Percentiles rank a stretch among this genome's conserved stretches.
Conservation (phyloP, 2,113 vertebrate species). For the Eptesicus fuscus region DNA sequence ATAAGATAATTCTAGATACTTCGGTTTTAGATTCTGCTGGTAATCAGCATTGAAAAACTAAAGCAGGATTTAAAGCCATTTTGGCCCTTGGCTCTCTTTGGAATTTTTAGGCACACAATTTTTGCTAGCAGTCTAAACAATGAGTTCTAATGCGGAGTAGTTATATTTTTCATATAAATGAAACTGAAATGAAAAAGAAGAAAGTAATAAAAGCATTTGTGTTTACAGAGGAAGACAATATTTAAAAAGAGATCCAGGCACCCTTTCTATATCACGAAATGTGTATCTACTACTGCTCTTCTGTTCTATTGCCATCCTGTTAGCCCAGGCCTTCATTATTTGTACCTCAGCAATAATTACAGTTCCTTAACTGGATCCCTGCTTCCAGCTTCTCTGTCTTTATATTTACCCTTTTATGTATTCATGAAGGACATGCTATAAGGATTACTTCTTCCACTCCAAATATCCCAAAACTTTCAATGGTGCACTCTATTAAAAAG, state of each 20-base stretch:
- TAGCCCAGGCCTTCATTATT: neutral
- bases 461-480: neutral
- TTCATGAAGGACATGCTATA: neutral
- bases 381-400: neutral
- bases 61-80: neutral
- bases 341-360: neutral
- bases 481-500: neutral
- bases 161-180: constrained; percentile 17
- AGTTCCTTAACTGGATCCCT: neutral
- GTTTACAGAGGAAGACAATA: neutral
- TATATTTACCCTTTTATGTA: neutral
- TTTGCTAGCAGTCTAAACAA: neutral
- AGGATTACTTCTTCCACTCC: neutral
- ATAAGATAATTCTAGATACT: neutral
- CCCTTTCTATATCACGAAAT: neutral
- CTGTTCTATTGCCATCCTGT: neutral
- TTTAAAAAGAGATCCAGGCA: neutral
- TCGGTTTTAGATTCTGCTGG: neutral
- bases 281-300: neutral
- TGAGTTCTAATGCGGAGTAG: neutral
- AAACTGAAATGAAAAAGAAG: neutral
- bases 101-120: neutral
- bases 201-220: neutral
- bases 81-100: neutral
- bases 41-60: neutral